Evolutionary conservation across 2,888 invertebrate genomes (phyloP), one percentile per base, ranked within the genome.

Genomic region (Steinernema carpocapsae): DNA sequence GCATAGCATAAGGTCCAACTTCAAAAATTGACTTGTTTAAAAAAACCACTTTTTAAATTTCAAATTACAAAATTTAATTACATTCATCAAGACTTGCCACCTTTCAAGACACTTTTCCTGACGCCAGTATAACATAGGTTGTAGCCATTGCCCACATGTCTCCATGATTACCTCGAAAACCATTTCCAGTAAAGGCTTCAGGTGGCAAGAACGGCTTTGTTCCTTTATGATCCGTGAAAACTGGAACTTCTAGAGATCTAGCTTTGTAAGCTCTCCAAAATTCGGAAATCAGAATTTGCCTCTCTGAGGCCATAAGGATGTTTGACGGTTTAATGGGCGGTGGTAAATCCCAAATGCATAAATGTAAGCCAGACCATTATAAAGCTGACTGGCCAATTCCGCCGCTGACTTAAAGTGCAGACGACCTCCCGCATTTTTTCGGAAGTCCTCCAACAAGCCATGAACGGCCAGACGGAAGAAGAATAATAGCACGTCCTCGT

Each of bases 351-450:
- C 64, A 14, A 64, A 4, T 17, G 64, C 24, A 12, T 64, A 32
- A 32, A 29, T 64, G 64, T 64, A 64, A 14, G 64, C 64, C 64
- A 64, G 17, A 7, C 64, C 32, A 12, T 64, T 32, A 19, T 64
- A 14, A 2, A 32, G 29, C n/a, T 64, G 64, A 17, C 7, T 7
- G 26, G 14, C 12, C 17, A 64, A 17, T 29, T 22, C 22, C 22
- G 12, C 3, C 17, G 19, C 22, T 26, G 6, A 26, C 14, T 22
- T 6, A 10, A 17, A 22, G 32, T 64, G 26, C 64, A 64, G 32
- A 64, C 64, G 64, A 32, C 64, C 64, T 32, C 64, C 29, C 64
- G 32, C 64, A 64, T 64, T 64, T 3, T 17, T 14, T 26, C 3
- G 17, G n/a, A 26, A 64, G 17, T 29, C 14, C 32, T 29, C 64